Percentiles rank a stretch among this genome's conserved stretches.
These are phyloP conservation scores for Scophthalmus maximus DNA, from an alignment of 2,113 vertebrate species.

Conservation along the genomic window DNA sequence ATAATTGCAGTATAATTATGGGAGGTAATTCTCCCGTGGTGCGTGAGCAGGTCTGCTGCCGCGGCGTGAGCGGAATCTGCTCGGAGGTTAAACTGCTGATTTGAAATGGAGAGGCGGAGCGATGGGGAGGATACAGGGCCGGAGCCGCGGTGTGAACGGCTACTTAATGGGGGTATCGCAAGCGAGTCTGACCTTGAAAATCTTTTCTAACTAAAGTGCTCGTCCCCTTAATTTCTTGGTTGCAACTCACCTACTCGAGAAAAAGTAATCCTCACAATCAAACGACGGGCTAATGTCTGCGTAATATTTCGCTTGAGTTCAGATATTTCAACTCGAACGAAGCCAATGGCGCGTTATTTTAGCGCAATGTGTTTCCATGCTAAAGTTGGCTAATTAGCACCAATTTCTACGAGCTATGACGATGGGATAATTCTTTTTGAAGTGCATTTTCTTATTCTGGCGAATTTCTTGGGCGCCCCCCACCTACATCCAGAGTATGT, in stretches of 20 bases:
- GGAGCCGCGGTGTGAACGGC: not conserved
- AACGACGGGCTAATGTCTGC: no score
- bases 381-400: not conserved
- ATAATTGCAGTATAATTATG: conserved; percentile 84
- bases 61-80: conserved; percentile 72
- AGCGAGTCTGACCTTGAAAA: conserved; percentile 49
- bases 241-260: no score
- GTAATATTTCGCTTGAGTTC: no score
- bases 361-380: not conserved
- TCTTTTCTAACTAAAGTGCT: not conserved
- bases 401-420: no score
- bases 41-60: conserved; percentile 63
- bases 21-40: conserved; percentile 77
- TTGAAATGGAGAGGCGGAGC: conserved; percentile 69
- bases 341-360: no score
- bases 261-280: no score
- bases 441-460: not conserved
- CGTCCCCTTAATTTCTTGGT: not conserved
- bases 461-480: not conserved
- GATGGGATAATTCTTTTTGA: no score
- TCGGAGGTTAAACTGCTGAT: conserved; percentile 69
- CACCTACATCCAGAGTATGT: no score
- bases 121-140: conserved; percentile 54
- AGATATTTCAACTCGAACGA: no score
- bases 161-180: conserved; percentile 31